A percentile compares a stretch with the other conserved stretches of the same genome.
phyloP scores from a whole-genome alignment of 2,888 invertebrate genomes.

The Oxytorus armatus region DNA sequence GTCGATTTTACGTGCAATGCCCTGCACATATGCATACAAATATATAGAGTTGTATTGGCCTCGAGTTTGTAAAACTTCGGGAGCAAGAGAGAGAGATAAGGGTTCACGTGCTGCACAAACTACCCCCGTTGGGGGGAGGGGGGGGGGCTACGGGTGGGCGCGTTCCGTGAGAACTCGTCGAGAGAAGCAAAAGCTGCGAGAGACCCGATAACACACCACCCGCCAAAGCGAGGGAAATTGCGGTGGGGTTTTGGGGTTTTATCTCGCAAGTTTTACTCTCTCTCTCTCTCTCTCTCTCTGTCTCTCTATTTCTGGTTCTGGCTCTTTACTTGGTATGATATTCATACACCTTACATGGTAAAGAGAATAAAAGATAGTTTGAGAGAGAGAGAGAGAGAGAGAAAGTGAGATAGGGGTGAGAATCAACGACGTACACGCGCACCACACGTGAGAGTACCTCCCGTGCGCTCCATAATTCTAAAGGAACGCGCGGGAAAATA shows the following conservation, averaged over 20 bases:
- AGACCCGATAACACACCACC: slow-evolving; percentile 52
- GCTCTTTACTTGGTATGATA: slow-evolving; percentile 17
- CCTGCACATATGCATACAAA: slow-evolving; percentile 24
- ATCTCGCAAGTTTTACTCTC: slow-evolving; percentile 31
- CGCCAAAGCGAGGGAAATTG: slow-evolving; percentile 21
- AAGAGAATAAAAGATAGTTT: slow-evolving; percentile 1
- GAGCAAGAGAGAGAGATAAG: slow-evolving; percentile 27
- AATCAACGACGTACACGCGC: slow-evolving; percentile 49
- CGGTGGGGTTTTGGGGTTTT: slow-evolving; percentile 29
- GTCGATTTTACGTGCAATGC: too few relatives aligned
- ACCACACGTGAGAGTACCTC: slow-evolving; percentile 39
- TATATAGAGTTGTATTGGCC: slow-evolving; percentile 3
- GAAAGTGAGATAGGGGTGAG: slow-evolving; percentile 4
- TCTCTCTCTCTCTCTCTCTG: slow-evolving; percentile 15
- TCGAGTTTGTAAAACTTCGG: slow-evolving; percentile 12
- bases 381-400: slow-evolving; percentile 11
- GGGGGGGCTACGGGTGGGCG: too few relatives aligned
- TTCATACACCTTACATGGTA: slow-evolving; percentile 19
- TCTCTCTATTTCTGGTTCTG: slow-evolving; percentile 12
- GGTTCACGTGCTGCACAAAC: slow-evolving; percentile 21
- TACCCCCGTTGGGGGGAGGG: slow-evolving; percentile 17
- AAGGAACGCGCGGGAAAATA: slow-evolving; percentile 9
- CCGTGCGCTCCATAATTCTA: slow-evolving; percentile 5
- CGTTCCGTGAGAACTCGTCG: slow-evolving; percentile 58
- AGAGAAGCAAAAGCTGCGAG: slow-evolving; percentile 51